Evolutionary conservation across 2,797 vertebrate species (phyloP), one percentile per base, ranked within the genome.

Genomic region (Poeciliopsis paucimaculata): DNA sequence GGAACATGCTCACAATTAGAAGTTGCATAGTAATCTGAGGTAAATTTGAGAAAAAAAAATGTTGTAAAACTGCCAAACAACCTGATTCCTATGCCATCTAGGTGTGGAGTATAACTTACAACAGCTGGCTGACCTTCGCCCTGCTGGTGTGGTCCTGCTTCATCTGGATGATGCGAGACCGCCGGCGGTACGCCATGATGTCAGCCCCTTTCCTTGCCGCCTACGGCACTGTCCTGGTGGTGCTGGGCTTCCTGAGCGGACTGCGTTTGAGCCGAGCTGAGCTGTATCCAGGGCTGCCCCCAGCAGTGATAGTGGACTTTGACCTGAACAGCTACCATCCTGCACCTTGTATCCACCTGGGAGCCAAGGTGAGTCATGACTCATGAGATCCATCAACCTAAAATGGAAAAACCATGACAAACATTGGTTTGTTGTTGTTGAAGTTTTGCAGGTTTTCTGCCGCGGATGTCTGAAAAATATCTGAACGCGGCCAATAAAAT

Each of bases 131-230:
- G 83, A 95, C 96, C 3, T 96, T 96, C 43, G 88, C 93, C 76
- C 85, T 97, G 82, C 89, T 96, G 80, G 90, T 96, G 77, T 97
- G 96, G 96, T 96, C 96, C 10, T 97, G 97, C 71, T 84, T 94
- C 16, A 94, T 94, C 53, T 94, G 96, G 95, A 93, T 95, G 95
- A 91, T 96, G 93, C 70, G 85, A n/a, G 94, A 97, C 87, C 93
- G 95, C 0, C 85, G 95, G 15, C 90, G 62, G 0, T 95, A 91
- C 9, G 95, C 96, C 87, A 96, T 97, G 96, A 90, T 95, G 79
- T 97, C 97, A 8, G 96, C 97, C 15, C 97, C 96, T 0, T 96
- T 97, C 88, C 95, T 98, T 86, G 96, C 96, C 2, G 75, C 92
- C 66, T 94, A 95, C 1, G 91, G 95, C 73, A 97, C 96, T 15